A percentile compares a stretch with the other conserved stretches of the same genome.
These are phyloP conservation scores for Penaeus vannamei DNA, from an alignment of 1,140 invertebrate genomes.

Conservation along the genomic window DNA sequence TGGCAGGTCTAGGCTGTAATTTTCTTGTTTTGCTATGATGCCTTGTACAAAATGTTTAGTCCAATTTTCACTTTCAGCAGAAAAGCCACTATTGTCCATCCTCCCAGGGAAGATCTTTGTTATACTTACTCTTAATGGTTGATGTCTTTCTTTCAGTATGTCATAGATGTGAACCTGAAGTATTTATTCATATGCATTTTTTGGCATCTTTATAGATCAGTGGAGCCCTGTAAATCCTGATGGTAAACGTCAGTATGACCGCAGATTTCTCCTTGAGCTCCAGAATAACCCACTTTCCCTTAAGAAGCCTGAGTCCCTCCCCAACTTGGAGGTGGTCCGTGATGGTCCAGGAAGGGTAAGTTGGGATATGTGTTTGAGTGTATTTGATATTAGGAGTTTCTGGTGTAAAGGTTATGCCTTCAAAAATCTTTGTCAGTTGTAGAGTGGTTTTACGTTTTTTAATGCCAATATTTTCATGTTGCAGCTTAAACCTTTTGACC, in stretches of 20 bases:
- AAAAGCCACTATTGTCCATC: too few relatives aligned
- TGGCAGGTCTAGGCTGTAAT: background rate
- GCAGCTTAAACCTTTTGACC: slow-evolving; percentile 41
- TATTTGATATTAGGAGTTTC: background rate
- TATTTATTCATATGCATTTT: too few relatives aligned
- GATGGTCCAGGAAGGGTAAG: slow-evolving; percentile 70
- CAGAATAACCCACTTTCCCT: slow-evolving; percentile 77
- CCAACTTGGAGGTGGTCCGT: slow-evolving; percentile 76
- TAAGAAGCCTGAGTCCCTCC: slow-evolving; percentile 81
- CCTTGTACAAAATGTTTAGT: too few relatives aligned
- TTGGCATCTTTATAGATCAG: slow-evolving; percentile 70
- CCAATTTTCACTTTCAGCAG: too few relatives aligned
- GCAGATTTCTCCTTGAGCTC: slow-evolving; percentile 73
- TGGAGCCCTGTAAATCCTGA: slow-evolving; percentile 71
- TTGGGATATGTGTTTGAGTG: slow-evolving; percentile 54
- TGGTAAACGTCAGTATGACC: slow-evolving; percentile 74
- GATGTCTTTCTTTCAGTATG: too few relatives aligned
- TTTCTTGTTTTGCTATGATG: too few relatives aligned
- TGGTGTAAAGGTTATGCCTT: background rate
- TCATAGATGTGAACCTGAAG: too few relatives aligned
- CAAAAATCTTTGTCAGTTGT: background rate
- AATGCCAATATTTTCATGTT: background rate
- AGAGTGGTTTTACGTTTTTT: background rate
- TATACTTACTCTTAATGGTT: too few relatives aligned
- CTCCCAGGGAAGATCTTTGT: too few relatives aligned